A percentile compares a stretch with the other conserved stretches of the same genome.
Evolutionary conservation across 2,113 vertebrate genomes (phyloP).

Genomic region (Leptosomus discolor): DNA sequence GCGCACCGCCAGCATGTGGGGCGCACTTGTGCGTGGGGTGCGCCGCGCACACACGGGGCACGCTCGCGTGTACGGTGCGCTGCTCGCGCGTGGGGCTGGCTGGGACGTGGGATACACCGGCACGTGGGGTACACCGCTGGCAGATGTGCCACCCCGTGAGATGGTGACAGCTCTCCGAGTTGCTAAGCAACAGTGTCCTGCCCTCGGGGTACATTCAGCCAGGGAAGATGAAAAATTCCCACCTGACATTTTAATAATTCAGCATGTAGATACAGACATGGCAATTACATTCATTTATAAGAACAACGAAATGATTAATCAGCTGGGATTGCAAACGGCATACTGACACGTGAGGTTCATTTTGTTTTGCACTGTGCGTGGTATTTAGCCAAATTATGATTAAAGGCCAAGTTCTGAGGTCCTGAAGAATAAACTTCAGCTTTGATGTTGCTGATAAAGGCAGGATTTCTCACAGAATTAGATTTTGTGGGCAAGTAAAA

Average conservation of each 20-base stretch:
- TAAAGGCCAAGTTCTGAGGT: slow-evolving; percentile 1
- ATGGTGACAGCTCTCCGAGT: accelerated
- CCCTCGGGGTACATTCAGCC: not conserved
- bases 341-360: not conserved
- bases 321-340: not conserved
- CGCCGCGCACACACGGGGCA: not conserved
- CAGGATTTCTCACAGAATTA: not conserved
- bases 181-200: not conserved
- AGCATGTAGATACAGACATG: not conserved
- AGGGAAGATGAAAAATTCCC: not conserved
- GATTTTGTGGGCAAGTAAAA: not conserved
- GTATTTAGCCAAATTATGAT: not conserved
- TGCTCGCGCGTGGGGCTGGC: accelerated
- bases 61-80: accelerated
- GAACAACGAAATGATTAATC: slow-evolving; percentile 24
- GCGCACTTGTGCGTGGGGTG: accelerated
- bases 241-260: not conserved
- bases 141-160: not conserved
- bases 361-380: not conserved
- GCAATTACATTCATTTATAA: slow-evolving; percentile 14
- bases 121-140: not conserved
- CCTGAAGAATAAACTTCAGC: not conserved
- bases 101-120: accelerated
- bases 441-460: not conserved
- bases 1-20: accelerated